Conservation (phyloP, 2,888 invertebrate species). For the Plebejus anna region DNA sequence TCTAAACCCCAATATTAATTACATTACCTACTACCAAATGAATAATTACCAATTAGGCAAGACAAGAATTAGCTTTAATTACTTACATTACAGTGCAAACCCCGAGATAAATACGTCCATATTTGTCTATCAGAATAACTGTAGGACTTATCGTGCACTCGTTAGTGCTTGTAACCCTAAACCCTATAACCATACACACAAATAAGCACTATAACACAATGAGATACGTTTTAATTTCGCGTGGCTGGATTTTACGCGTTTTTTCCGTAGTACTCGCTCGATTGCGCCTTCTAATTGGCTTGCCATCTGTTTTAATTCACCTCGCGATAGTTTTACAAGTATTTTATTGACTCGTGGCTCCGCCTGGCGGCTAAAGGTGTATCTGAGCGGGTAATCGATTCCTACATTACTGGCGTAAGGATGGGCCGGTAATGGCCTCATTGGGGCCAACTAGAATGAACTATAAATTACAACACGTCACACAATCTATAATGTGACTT, state of each 20-base stretch:
- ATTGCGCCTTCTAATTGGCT: slow-evolving; percentile 78
- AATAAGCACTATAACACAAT: slow-evolving; percentile 50
- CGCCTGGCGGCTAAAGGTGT: slow-evolving; percentile 67
- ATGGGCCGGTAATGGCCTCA: not conserved
- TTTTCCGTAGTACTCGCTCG: slow-evolving; percentile 73
- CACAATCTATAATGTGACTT: too few relatives aligned
- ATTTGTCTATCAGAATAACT: slow-evolving; percentile 76
- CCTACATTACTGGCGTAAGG: slow-evolving; percentile 34
- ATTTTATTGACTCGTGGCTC: slow-evolving; percentile 78
- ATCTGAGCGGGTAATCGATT: slow-evolving; percentile 77
- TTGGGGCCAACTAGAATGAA: too few relatives aligned
- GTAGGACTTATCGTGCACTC: slow-evolving; percentile 73
- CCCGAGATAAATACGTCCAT: slow-evolving; percentile 75
- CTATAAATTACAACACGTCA: too few relatives aligned
- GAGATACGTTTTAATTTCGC: slow-evolving; percentile 49
- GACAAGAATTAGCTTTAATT: slow-evolving; percentile 63
- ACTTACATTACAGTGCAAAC: slow-evolving; percentile 69
- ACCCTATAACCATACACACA: slow-evolving; percentile 59
- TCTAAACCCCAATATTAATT: not conserved
- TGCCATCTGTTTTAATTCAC: slow-evolving; percentile 79
- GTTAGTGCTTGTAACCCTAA: slow-evolving; percentile 73
- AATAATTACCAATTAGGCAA: slow-evolving; percentile 37
- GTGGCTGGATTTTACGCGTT: slow-evolving; percentile 53
- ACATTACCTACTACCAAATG: not conserved
- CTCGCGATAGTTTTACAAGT: slow-evolving; percentile 79